Evolutionary conservation across 2,888 invertebrate species (phyloP).

Genomic region (Mystacides longicornis): DNA sequence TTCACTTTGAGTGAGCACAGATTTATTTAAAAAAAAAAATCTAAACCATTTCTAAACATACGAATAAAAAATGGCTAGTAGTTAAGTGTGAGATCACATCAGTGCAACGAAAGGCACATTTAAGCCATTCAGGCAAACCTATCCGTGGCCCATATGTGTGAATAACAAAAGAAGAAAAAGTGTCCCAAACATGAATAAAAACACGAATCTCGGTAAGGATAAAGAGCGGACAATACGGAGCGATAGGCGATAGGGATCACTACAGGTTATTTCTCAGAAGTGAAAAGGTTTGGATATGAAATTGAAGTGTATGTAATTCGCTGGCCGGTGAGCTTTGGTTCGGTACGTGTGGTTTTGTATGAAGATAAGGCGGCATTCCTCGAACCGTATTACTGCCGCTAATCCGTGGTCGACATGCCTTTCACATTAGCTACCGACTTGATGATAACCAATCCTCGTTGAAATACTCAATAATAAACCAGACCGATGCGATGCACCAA

Average conservation of each 20-base stretch:
- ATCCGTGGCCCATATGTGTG: background rate
- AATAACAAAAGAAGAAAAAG: background rate
- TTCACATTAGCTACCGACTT: conserved; percentile 25
- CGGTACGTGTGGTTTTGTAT: conserved; percentile 4
- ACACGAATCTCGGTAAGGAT: background rate
- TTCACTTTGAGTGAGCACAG: no score
- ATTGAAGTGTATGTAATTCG: conserved; percentile 19
- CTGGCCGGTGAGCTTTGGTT: conserved; percentile 9
- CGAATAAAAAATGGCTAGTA: no score
- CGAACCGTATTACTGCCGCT: conserved; percentile 21
- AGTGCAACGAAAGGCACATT: no score
- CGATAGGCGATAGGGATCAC: no score
- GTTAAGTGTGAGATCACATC: no score
- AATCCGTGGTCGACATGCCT: conserved; percentile 25
- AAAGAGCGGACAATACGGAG: background rate
- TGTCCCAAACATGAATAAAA: background rate
- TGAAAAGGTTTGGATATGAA: conserved; percentile 12
- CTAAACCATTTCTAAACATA: no score
- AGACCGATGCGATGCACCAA: background rate
- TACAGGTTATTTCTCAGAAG: conserved; percentile 1
- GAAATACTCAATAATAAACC: conserved; percentile 1
- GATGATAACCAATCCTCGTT: conserved; percentile 7
- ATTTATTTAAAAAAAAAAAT: no score
- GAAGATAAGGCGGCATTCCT: conserved; percentile 25
- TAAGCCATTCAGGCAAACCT: no score